These are phyloP conservation scores for Pasiphila rectangulata DNA, from an alignment of 2,888 invertebrate species.

Conservation along the genomic window DNA sequence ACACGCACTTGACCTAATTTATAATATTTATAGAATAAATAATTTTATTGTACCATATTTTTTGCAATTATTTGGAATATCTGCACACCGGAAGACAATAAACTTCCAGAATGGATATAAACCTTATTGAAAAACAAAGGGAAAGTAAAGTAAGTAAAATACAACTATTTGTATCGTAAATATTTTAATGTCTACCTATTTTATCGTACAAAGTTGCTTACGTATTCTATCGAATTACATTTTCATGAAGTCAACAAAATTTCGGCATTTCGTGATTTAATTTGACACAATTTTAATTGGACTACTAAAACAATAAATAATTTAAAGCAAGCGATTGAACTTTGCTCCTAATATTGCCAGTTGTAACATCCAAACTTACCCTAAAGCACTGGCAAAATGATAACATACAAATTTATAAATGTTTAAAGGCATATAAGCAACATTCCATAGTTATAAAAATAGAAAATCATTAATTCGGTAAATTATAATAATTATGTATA, in stretches of 20 bases:
- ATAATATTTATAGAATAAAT: too few species aligned
- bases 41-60: too few species aligned
- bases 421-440: constrained; percentile 70
- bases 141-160: neutral
- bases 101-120: too few species aligned
- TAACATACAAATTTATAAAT: constrained; percentile 55
- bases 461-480: constrained; percentile 58
- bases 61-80: too few species aligned
- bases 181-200: constrained; percentile 73
- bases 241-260: constrained; percentile 37
- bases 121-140: too few species aligned
- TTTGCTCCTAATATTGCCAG: constrained; percentile 53
- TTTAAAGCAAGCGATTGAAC: constrained; percentile 36
- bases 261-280: too few species aligned
- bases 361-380: constrained; percentile 50
- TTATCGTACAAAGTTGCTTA: constrained; percentile 76
- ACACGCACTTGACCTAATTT: too few species aligned
- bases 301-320: constrained; percentile 36
- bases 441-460: constrained; percentile 67
- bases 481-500: constrained; percentile 41
- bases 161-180: constrained; percentile 23
- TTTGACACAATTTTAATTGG: constrained; percentile 60
- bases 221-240: constrained; percentile 52
- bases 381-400: constrained; percentile 77
- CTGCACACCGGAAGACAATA: too few species aligned